Evolutionary conservation across 1,140 invertebrate genomes (phyloP), one percentile per base, ranked within the genome.

Genomic region (Drosophila lini): DNA sequence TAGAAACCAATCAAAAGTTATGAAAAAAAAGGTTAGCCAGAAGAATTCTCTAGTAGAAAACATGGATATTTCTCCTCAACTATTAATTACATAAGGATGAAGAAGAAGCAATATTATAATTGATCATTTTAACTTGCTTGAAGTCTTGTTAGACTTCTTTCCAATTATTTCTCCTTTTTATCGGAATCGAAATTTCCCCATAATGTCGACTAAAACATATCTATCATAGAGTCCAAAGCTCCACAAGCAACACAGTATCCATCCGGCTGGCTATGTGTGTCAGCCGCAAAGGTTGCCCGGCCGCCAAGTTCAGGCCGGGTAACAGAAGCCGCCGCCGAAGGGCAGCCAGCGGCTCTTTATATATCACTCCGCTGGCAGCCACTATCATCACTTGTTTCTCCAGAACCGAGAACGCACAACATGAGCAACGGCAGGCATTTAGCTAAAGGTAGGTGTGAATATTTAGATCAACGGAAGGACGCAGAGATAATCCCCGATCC

Each of bases 401-500:
- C 15, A 32, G 40, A 58, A 19, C 57, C 32, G 32, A 55, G 31
- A 50, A 77, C 67, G 56, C 64, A 45, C 74, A 88, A 31, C 62
- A 89, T 89, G 84, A 89, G 84, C 74, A 81, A 79, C 74, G 84
- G 84, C 78, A 89, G 78, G 71, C 84, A 89, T 50, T 89, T 89
- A 74, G 70, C 80, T 55, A 89, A 89, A 78, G 82, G 82, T 85
- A 42, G n/a, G 38, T 55, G 6, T 16, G 3, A 10, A 48, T n/a
- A 48, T 10, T 48, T 5, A 11, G n/a, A 19, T 44, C 11, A 13
- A 1, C 22, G 3, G 7, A 32, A 38, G 6, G 34, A 15, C 15
- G 6, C 42, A 44, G 8, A 38, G 50, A 36, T 3, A 57, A 57
- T 34, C 10, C 31, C 2, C 0, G 25, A 22, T 15, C 9, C 3